phyloP scores from a whole-genome alignment of 2,113 vertebrate species.

The Crotophaga sulcirostris region DNA sequence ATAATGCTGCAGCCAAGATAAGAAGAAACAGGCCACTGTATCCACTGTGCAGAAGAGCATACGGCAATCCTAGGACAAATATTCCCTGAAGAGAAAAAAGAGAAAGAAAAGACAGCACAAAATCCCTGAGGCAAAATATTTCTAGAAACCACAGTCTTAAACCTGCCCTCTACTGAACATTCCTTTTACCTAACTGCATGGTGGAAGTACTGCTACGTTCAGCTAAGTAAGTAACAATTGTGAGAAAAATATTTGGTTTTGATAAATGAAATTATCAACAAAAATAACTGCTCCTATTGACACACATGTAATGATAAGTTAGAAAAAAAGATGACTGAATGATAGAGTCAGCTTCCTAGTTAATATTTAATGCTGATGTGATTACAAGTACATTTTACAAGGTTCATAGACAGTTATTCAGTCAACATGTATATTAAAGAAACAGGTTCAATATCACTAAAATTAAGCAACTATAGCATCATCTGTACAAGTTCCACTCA shows the following conservation, averaged over 20 bases:
- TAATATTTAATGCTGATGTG: conserved; percentile 72
- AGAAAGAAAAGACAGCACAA: conserved; percentile 6
- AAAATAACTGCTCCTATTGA: not conserved
- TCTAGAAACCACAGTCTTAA: not conserved
- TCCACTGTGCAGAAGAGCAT: conserved; percentile 79
- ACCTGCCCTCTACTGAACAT: not conserved
- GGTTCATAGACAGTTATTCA: conserved; percentile 46
- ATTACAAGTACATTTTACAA: conserved; percentile 73
- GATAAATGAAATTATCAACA: conserved; percentile 48
- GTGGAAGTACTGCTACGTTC: not conserved
- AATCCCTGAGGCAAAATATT: conserved; percentile 5
- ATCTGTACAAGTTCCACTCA: conserved; percentile 5
- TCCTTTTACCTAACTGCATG: not conserved
- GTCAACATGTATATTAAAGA: conserved; percentile 43
- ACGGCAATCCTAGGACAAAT: conserved; percentile 80
- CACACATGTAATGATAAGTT: conserved; percentile 36
- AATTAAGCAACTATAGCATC: conserved; percentile 48
- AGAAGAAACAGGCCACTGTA: conserved; percentile 77
- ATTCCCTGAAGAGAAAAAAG: conserved; percentile 72
- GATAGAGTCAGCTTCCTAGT: conserved; percentile 44
- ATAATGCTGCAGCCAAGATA: conserved; percentile 74
- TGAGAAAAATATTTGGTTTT: conserved; percentile 31
- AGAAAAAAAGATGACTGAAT: conserved; percentile 46
- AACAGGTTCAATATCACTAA: conserved; percentile 37
- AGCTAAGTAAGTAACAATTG: not conserved